A percentile compares a stretch with the other conserved stretches of the same genome.
Conservation (phyloP, 2,113 vertebrate species). For the Sylvia atricapilla region DNA sequence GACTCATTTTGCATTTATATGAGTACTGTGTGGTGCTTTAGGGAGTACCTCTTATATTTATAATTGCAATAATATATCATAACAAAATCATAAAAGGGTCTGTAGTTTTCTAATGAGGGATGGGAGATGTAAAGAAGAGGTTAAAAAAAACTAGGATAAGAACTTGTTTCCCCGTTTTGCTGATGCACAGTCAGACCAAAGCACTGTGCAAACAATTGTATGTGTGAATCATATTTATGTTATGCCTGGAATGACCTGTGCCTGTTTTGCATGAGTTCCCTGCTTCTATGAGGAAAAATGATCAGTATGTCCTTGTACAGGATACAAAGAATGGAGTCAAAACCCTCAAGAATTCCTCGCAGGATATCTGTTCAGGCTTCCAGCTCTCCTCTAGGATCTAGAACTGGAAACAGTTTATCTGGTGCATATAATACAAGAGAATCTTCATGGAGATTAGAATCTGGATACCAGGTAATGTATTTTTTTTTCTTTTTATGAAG, state of each 20-base stretch:
- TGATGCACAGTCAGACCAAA: background rate
- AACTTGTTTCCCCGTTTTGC: background rate
- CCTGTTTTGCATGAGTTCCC: background rate
- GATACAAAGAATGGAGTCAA: conserved; percentile 87
- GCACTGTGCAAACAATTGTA: background rate
- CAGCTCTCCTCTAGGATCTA: conserved; percentile 71
- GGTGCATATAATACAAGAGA: conserved; percentile 80
- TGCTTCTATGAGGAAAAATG: conserved; percentile 15
- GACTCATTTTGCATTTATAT: background rate
- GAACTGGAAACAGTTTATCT: conserved; percentile 71
- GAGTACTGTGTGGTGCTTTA: background rate
- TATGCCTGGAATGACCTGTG: background rate
- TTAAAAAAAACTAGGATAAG: background rate
- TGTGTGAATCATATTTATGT: background rate
- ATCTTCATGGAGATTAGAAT: conserved; percentile 80
- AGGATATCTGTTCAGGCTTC: conserved; percentile 80
- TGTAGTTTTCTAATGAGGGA: background rate
- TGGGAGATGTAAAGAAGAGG: background rate
- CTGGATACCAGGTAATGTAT: conserved; percentile 85
- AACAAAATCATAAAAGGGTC: background rate
- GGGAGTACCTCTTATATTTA: background rate
- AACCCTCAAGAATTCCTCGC: conserved; percentile 88
- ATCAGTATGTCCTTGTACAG: conserved; percentile 53
- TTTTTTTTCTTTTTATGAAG: background rate
- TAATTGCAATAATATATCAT: background rate